A percentile compares a stretch with the other conserved stretches of the same genome.
phyloP scores from a whole-genome alignment of 2,888 invertebrate genomes.

The Eulithis testata region DNA sequence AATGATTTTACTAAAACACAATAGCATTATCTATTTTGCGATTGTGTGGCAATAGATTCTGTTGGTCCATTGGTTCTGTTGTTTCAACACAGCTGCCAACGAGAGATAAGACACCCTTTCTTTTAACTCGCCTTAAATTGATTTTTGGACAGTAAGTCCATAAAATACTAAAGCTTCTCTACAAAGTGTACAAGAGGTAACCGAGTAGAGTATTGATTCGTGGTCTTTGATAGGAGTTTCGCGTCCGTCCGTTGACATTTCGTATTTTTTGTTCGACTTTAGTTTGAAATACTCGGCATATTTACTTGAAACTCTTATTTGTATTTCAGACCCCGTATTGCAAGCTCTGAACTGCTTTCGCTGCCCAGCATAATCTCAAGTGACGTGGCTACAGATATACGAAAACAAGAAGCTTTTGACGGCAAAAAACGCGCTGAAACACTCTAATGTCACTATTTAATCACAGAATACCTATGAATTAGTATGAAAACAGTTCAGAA shows the following conservation, averaged over 20 bases:
- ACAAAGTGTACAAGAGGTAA: slow-evolving; percentile 52
- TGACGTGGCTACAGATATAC: too few species aligned
- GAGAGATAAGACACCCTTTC: slow-evolving; percentile 74
- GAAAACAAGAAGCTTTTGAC: too few species aligned
- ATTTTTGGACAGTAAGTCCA: slow-evolving; percentile 64
- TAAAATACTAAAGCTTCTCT: slow-evolving; percentile 67
- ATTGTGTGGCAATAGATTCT: slow-evolving; percentile 30
- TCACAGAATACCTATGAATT: too few species aligned
- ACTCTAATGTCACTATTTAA: too few species aligned
- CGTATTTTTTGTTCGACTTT: slow-evolving; percentile 21
- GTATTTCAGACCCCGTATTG: too few species aligned
- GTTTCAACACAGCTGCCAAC: slow-evolving; percentile 68
- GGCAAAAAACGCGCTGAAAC: too few species aligned
- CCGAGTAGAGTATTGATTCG: slow-evolving; percentile 47
- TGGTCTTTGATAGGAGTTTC: slow-evolving; percentile 39
- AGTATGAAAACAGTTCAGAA: too few species aligned
- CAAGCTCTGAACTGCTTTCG: too few species aligned
- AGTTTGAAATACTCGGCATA: neutral
- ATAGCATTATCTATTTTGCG: neutral
- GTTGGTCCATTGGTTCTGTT: slow-evolving; percentile 53
- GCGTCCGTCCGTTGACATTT: slow-evolving; percentile 40
- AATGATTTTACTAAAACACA: slow-evolving; percentile 28
- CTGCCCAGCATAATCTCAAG: too few species aligned
- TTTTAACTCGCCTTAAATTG: slow-evolving; percentile 71
- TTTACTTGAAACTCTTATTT: neutral